Evolutionary conservation across 2,888 invertebrate genomes (phyloP).

Genomic region (Meganola albula): DNA sequence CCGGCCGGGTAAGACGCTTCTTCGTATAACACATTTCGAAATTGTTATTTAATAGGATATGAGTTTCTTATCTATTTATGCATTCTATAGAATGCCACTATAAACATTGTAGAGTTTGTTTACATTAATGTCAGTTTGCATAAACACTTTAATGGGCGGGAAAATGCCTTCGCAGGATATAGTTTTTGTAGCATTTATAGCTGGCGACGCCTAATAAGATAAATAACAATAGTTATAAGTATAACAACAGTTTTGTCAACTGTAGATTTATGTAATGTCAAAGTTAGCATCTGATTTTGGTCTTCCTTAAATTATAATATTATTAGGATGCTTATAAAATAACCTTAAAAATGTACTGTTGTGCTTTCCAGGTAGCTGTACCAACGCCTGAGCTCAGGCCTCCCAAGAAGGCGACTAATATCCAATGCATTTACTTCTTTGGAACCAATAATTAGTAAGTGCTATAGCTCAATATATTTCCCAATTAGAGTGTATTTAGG

Average conservation of each 20-base stretch:
- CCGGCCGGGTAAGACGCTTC: constrained; percentile 91
- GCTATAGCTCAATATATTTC: no score
- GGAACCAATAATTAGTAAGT: constrained; percentile 98
- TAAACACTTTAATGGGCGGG: constrained; percentile 41
- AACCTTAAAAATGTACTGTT: constrained; percentile 35
- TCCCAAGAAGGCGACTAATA: constrained; percentile 83
- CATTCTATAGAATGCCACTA: no score
- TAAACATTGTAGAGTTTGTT: constrained; percentile 21
- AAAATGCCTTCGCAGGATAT: constrained; percentile 35
- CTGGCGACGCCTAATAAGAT: constrained; percentile 17
- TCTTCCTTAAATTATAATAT: constrained; percentile 11
- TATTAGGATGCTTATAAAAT: constrained; percentile 14
- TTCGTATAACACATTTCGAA: no score
- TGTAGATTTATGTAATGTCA: not conserved
- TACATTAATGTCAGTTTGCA: constrained; percentile 20
- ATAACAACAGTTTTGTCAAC: not conserved
- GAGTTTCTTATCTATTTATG: no score
- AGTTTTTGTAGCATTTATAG: constrained; percentile 24
- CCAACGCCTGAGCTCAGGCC: constrained; percentile 88
- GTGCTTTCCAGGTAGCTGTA: constrained; percentile 84
- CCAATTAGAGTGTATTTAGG: no score
- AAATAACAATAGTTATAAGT: no score
- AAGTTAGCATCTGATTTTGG: no score
- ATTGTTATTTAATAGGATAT: no score
- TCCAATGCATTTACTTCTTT: constrained; percentile 94